Conservation (phyloP, 2,113 vertebrate species). For the Caloenas nicobarica region DNA sequence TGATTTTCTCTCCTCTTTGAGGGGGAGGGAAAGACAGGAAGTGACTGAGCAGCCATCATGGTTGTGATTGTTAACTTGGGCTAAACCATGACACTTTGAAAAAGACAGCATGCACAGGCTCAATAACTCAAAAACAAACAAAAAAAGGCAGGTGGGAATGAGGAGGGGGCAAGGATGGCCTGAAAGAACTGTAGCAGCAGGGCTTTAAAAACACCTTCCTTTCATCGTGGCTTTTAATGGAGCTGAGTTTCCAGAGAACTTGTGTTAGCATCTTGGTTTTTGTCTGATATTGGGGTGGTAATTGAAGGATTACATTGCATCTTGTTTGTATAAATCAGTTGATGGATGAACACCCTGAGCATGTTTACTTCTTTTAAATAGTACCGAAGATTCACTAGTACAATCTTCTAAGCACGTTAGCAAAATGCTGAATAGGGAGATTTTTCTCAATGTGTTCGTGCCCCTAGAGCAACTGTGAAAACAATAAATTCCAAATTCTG, state of each 20-base stretch:
- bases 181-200: background rate
- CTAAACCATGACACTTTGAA: background rate
- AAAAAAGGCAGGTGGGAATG: background rate
- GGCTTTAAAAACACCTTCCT: background rate
- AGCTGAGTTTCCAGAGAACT: background rate
- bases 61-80: too few species aligned
- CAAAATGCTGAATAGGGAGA: conserved; percentile 56
- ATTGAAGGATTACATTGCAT: background rate
- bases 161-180: background rate
- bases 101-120: background rate
- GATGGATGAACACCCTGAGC: background rate
- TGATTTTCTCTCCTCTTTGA: too few species aligned
- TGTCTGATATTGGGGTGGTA: background rate
- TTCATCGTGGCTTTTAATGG: background rate
- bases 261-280: background rate
- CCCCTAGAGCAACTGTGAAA: conserved; percentile 35
- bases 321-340: conserved; percentile 22
- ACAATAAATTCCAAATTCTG: conserved; percentile 21
- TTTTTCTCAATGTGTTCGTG: conserved; percentile 32
- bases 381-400: background rate
- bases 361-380: conserved; percentile 43
- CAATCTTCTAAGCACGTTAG: background rate
- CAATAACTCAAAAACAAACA: background rate
- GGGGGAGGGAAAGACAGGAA: too few species aligned
- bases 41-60: too few species aligned